Evolutionary conservation across 2,888 invertebrate genomes (phyloP), one percentile per base, ranked within the genome.

Genomic region (Eumacrocentrus americanus): DNA sequence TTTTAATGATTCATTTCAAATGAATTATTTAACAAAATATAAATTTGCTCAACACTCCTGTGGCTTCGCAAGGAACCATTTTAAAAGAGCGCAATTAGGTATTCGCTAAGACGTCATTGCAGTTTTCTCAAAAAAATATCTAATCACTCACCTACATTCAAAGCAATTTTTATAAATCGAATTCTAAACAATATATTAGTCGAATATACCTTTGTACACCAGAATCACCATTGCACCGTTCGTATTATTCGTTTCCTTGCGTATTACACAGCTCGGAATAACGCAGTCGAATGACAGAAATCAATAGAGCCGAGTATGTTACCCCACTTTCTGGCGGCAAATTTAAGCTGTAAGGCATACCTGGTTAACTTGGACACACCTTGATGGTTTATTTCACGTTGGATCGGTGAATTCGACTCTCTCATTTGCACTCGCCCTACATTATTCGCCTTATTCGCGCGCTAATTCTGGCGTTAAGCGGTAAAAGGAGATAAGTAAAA

Each of bases 171-270:
- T 16, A 20, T 18, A 44, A 18, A 29, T 29, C 9, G 9, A 29
- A 29, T 9, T 6, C 4, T 29, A 4, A 29, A 9, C 29, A 29
- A 29, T 29, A 29, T 29, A 44, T 25, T 7, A 50, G n/a, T n/a
- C n/a, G n/a, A n/a, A n/a, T n/a, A 50, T 75, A 75, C 75, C 76
- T 75, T 74, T 75, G 58, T 67, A 72, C 58, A 77, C 66, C 63
- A 75, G 68, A 60, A 77, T 70, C 61, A 77, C 77, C 75, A 76
- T 74, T 64, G 66, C 62, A 65, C 55, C 35, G 59, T 58, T 64
- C 44, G 51, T 42, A 35, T 22, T 58, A 63, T 44, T 68, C 62
- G 44, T 63, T 63, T 66, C 67, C 22, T 46, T 14, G 67, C 67
- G 68, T 65, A 69, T 67, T 62, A 64, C 62, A 69, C 70, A 70